Percentiles rank a stretch among this genome's conserved stretches.
Conservation (phyloP, 2,797 vertebrate genomes). For the Neoniphon sammara region DNA sequence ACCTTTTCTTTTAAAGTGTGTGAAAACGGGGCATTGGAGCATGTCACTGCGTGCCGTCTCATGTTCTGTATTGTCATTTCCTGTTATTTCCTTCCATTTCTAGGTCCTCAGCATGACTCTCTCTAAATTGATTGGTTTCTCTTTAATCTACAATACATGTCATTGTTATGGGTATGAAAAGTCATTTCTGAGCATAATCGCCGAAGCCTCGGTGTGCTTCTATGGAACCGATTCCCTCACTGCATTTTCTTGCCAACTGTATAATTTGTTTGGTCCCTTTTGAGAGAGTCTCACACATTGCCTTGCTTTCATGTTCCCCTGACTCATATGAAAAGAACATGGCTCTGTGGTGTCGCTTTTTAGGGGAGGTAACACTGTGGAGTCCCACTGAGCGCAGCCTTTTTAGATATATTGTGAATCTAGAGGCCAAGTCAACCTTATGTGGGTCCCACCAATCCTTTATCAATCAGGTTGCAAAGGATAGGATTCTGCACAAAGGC, state of each 20-base stretch:
- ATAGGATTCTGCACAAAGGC: slow-evolving; percentile 4
- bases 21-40: slow-evolving; percentile 48
- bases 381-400: slow-evolving; percentile 10
- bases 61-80: slow-evolving; percentile 8
- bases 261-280: slow-evolving; percentile 38
- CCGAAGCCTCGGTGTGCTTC: background rate
- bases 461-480: slow-evolving; percentile 21
- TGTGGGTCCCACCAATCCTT: slow-evolving; percentile 19
- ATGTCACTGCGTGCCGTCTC: slow-evolving; percentile 20
- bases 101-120: slow-evolving; percentile 28
- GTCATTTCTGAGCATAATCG: slow-evolving; percentile 32
- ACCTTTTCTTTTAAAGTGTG: slow-evolving; percentile 74
- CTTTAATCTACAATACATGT: slow-evolving; percentile 46
- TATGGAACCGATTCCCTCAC: slow-evolving; percentile 12
- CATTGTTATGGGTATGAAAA: slow-evolving; percentile 5
- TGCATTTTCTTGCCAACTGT: slow-evolving; percentile 29
- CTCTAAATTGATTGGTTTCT: slow-evolving; percentile 53
- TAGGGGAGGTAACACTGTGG: slow-evolving; percentile 4
- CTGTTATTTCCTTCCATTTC: slow-evolving; percentile 5
- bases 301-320: background rate
- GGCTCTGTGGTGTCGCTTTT: slow-evolving; percentile 1
- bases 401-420: slow-evolving; percentile 34
- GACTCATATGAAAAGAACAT: slow-evolving; percentile 18
- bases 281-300: slow-evolving; percentile 3
- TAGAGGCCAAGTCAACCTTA: slow-evolving; percentile 8